A percentile compares a stretch with the other conserved stretches of the same genome.
These are phyloP conservation scores for Trissoscelio sp. DNA, from an alignment of 2,888 invertebrate species.

Conservation along the genomic window DNA sequence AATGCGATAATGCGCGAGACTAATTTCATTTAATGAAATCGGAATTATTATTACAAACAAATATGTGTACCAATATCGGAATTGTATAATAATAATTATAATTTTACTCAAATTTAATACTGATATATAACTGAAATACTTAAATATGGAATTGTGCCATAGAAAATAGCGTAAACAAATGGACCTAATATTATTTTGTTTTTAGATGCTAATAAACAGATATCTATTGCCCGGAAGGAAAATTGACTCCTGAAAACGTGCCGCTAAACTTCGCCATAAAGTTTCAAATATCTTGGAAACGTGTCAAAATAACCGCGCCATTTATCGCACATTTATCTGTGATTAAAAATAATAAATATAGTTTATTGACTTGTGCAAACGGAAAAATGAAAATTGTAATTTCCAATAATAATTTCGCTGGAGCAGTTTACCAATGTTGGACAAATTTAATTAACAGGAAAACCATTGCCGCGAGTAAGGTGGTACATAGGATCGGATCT, in stretches of 20 bases:
- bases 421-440: constrained; percentile 2
- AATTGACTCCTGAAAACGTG: constrained; percentile 32
- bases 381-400: neutral
- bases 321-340: constrained; percentile 5
- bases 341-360: constrained; percentile 27
- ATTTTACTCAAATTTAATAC: neutral
- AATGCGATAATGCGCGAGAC: neutral
- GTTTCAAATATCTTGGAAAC: constrained; percentile 18
- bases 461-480: constrained; percentile 87
- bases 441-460: constrained; percentile 61
- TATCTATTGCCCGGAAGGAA: constrained; percentile 1
- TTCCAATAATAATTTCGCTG: neutral
- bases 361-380: neutral
- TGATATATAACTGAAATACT: neutral
- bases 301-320: neutral
- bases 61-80: neutral
- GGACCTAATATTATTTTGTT: constrained; percentile 6
- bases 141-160: neutral
- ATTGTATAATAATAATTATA: too few relatives aligned
- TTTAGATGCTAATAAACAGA: constrained; percentile 19
- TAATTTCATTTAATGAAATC: neutral
- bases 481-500: constrained; percentile 94
- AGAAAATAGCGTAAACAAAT: constrained; percentile 11
- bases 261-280: constrained; percentile 21
- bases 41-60: neutral